These are phyloP conservation scores for Bovichtus diacanthus DNA, from an alignment of 2,797 vertebrate genomes.

Conservation along the genomic window DNA sequence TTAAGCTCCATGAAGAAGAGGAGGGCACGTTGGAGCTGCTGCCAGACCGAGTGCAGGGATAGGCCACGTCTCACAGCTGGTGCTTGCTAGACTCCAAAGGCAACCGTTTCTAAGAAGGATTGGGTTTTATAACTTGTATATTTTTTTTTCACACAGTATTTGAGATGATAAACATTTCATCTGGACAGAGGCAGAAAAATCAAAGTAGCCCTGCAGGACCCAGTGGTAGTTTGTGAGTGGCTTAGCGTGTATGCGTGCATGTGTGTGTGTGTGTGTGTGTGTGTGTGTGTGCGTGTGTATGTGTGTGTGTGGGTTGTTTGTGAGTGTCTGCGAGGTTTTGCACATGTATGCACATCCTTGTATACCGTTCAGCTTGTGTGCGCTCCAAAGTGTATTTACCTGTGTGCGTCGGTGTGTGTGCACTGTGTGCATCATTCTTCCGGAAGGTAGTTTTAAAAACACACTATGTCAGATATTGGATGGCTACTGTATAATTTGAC, in stretches of 20 bases:
- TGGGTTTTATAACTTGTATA: constrained; percentile 60
- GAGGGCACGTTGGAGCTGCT: constrained; percentile 68
- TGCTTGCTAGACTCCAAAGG: constrained; percentile 60
- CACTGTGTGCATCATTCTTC: constrained; percentile 65
- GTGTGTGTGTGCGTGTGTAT: not conserved
- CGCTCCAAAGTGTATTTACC: constrained; percentile 60
- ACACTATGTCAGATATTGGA: constrained; percentile 80
- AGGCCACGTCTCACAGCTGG: constrained; percentile 75
- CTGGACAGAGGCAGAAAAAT: constrained; percentile 70
- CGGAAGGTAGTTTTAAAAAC: constrained; percentile 78
- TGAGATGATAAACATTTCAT: constrained; percentile 76
- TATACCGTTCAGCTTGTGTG: constrained; percentile 43
- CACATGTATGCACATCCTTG: constrained; percentile 49
- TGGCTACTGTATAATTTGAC: constrained; percentile 84
- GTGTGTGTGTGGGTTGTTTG: constrained; percentile 16
- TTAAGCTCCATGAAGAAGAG: constrained; percentile 77
- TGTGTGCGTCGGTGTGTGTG: constrained; percentile 34
- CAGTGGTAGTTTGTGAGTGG: constrained; percentile 45
- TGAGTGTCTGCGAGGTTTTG: constrained; percentile 42
- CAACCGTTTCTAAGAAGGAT: constrained; percentile 63
- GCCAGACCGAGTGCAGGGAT: constrained; percentile 70
- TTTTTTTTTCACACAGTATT: constrained; percentile 55
- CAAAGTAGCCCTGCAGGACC: constrained; percentile 73
- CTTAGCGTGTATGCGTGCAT: constrained; percentile 23
- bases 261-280: constrained; percentile 9